A percentile compares a stretch with the other conserved stretches of the same genome.
Conservation (phyloP, 2,113 vertebrate genomes). For the Toxotes chatareus region DNA sequence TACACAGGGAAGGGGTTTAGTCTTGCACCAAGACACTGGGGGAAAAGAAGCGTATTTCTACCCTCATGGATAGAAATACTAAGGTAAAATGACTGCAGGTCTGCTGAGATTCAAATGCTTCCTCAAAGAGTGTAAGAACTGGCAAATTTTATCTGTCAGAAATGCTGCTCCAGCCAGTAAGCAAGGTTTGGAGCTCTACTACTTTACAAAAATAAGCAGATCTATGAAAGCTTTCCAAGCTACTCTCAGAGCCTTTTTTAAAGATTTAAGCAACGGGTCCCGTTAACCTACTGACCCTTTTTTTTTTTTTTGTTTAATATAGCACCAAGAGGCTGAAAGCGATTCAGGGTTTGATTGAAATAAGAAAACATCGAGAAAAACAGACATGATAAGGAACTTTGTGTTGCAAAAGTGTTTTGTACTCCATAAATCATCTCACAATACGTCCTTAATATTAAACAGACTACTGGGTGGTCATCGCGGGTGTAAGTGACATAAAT, state of each 20-base stretch:
- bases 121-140: slow-evolving; percentile 23
- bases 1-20: slow-evolving; percentile 1
- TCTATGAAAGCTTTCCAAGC: slow-evolving; percentile 8
- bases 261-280: not conserved
- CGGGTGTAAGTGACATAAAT: not conserved
- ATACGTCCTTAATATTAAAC: not conserved
- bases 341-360: not conserved
- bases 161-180: not conserved
- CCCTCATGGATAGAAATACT: not conserved
- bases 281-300: not conserved
- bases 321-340: not conserved
- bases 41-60: slow-evolving; percentile 24
- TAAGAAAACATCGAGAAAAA: not conserved
- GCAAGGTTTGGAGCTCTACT: slow-evolving; percentile 11
- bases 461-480: slow-evolving; percentile 30
- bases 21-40: slow-evolving; percentile 5
- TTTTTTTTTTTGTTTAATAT: slow-evolving; percentile 31
- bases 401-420: not conserved
- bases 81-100: slow-evolving; percentile 21
- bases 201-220: slow-evolving; percentile 22
- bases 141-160: slow-evolving; percentile 33
- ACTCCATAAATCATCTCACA: slow-evolving; percentile 1
- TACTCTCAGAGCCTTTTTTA: slow-evolving; percentile 3
- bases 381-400: not conserved
- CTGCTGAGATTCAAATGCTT: slow-evolving; percentile 14